Evolutionary conservation across 2,113 vertebrate species (phyloP), one percentile per base, ranked within the genome.

Genomic region (Myrmophylax atrothorax): DNA sequence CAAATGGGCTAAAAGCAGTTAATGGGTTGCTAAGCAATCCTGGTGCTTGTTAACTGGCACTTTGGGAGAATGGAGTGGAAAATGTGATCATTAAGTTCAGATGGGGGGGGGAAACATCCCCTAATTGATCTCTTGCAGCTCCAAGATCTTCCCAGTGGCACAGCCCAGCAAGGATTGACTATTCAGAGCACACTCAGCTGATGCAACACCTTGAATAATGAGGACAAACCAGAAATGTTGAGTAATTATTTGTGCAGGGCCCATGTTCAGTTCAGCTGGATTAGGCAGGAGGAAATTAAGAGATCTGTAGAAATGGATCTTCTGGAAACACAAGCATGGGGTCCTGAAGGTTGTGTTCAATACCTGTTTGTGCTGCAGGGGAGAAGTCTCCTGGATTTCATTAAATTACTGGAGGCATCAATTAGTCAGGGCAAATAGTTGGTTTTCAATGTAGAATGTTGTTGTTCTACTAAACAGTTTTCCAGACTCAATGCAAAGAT

Each of bases 1-100:
- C 19, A 84, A 37, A 78, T 58, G 49, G 87, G 25, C 66, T 79
- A 58, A 93, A 82, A 64, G 74, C 84, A 73, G 74, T 53, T 89
- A 80, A 81, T 72, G 70, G 67, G 70, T 87, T 96, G 75, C 90
- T 90, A 35, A 93, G 87, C 67, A 76, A 87, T 94, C 11, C 67
- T 62, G 78, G 69, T 89, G 84, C 73, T 86, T 82, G 68, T 52
- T 84, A 92, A 62, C 84, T 88, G 89, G 40, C 80, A 37, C 35
- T 86, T 63, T 4, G 46, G 62, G 91, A 89, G 87, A 53, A 89
- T 23, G 58, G 67, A 91, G 89, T 87, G 59, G 58, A 59, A 89
- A 91, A 85, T 80, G 46, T 38, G 50, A 77, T 87, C 89, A 67
- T 91, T 82, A 70, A 46, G 74, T 77, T 60, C 24, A 76, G 69